Percentiles rank a stretch among this genome's conserved stretches.
Conservation (phyloP, 1,140 invertebrate genomes). For the Hyposmocoma kahamanoa region DNA sequence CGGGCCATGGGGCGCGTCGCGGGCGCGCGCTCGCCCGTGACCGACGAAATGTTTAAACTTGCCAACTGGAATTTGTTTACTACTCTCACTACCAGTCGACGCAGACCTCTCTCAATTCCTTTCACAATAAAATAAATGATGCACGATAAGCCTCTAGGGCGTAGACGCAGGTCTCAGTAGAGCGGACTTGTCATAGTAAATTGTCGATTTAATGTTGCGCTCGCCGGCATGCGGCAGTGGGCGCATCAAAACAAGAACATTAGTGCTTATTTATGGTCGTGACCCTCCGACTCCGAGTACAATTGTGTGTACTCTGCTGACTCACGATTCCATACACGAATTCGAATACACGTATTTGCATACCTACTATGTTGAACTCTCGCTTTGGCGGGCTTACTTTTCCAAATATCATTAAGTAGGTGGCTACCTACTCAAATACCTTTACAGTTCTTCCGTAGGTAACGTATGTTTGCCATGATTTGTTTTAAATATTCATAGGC, state of each 20-base stretch:
- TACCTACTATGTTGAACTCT: no score
- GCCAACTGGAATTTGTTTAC: conserved; percentile 30
- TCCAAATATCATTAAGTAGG: no score
- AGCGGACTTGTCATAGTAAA: conserved; percentile 11
- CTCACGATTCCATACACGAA: no score
- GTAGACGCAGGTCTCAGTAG: conserved; percentile 7
- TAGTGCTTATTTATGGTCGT: conserved; percentile 22
- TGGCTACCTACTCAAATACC: no score
- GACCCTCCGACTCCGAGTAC: neutral
- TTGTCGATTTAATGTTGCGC: conserved; percentile 9
- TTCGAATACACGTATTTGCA: no score
- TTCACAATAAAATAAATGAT: neutral
- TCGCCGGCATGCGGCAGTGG: conserved; percentile 16
- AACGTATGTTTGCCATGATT: no score
- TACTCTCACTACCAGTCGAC: conserved; percentile 14
- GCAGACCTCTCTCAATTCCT: conserved; percentile 6
- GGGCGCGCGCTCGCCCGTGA: conserved; percentile 14
- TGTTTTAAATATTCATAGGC: no score
- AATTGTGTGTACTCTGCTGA: no score
- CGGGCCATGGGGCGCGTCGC: conserved; percentile 24
- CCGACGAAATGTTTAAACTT: conserved; percentile 34
- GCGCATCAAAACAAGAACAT: conserved; percentile 30
- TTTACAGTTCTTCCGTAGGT: no score
- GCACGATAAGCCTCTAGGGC: neutral
- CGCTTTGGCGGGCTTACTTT: no score